Conservation (phyloP, 1,140 invertebrate species). For the Dendrolimus kikuchii region DNA sequence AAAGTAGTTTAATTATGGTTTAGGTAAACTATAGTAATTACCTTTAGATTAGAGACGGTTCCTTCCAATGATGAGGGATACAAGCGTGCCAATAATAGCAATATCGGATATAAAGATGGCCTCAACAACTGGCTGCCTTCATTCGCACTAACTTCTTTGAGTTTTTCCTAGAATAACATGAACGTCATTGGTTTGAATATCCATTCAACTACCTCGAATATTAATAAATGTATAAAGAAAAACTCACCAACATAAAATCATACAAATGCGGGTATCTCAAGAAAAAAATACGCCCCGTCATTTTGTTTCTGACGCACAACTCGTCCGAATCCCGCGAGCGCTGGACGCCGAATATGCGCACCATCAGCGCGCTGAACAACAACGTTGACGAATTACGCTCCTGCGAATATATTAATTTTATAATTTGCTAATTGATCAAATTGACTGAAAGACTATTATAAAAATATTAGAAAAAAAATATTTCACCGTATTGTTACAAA, state of each 20-base stretch:
- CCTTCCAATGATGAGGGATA: slow-evolving; percentile 82
- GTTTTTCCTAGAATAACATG: slow-evolving; percentile 25
- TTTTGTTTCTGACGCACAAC: slow-evolving; percentile 82
- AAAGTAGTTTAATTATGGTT: too few species aligned
- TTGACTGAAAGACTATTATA: too few species aligned
- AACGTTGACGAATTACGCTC: slow-evolving; percentile 91
- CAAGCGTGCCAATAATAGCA: slow-evolving; percentile 85
- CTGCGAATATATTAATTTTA: too few species aligned
- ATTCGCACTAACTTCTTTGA: slow-evolving; percentile 26
- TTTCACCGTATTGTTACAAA: too few species aligned
- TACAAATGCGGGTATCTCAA: slow-evolving; percentile 85
- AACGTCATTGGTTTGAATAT: not conserved
- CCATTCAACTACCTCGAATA: too few species aligned
- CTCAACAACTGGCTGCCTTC: slow-evolving; percentile 59
- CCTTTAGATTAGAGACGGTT: slow-evolving; percentile 77
- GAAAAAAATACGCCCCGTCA: slow-evolving; percentile 88
- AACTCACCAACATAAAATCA: slow-evolving; percentile 82
- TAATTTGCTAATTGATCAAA: too few species aligned
- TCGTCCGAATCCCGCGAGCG: slow-evolving; percentile 82
- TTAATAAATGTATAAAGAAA: not conserved
- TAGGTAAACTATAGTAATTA: slow-evolving; percentile 25
- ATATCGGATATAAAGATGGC: slow-evolving; percentile 80
- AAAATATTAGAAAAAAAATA: too few species aligned
- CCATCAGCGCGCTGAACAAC: slow-evolving; percentile 88
- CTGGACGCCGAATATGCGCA: slow-evolving; percentile 92